Percentiles rank a stretch among this genome's conserved stretches.
Evolutionary conservation across 2,888 invertebrate genomes (phyloP).

Genomic region (Lepidonotus clava): DNA sequence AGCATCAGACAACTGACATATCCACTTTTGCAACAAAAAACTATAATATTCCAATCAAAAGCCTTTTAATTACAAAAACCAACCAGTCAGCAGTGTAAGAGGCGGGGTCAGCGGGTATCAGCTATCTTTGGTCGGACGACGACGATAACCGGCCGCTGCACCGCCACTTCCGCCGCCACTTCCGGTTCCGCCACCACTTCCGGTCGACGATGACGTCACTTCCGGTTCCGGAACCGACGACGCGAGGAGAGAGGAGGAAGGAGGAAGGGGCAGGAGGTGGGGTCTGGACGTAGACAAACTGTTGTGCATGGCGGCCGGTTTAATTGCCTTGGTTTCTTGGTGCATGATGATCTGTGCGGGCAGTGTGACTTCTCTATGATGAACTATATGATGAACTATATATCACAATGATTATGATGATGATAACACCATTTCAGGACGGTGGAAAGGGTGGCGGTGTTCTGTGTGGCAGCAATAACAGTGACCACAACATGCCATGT

Average conservation of each 20-base stretch:
- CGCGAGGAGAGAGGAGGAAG: no score
- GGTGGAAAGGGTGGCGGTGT: no score
- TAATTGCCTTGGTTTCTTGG: slow-evolving; percentile 20
- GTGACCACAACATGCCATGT: no score
- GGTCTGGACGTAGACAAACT: no score
- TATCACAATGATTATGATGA: slow-evolving; percentile 55
- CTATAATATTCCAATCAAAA: neutral
- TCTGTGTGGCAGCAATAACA: no score
- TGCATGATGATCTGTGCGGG: slow-evolving; percentile 37
- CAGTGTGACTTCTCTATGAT: no score
- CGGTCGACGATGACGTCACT: neutral
- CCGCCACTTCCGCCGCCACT: slow-evolving; percentile 2
- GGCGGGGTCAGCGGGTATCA: neutral
- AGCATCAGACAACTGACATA: neutral
- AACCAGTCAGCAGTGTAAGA: neutral
- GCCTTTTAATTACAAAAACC: neutral
- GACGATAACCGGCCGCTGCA: slow-evolving; percentile 18
- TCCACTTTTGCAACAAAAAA: neutral
- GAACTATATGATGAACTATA: no score
- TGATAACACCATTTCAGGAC: no score
- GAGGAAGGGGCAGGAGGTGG: no score
- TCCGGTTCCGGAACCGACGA: no score
- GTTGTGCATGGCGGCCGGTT: neutral
- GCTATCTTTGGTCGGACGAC: slow-evolving; percentile 34
- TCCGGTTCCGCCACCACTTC: no score